Base-by-base conservation (phyloP, 2,113 vertebrate genomes). In the Bubalus kerabau region DNA sequence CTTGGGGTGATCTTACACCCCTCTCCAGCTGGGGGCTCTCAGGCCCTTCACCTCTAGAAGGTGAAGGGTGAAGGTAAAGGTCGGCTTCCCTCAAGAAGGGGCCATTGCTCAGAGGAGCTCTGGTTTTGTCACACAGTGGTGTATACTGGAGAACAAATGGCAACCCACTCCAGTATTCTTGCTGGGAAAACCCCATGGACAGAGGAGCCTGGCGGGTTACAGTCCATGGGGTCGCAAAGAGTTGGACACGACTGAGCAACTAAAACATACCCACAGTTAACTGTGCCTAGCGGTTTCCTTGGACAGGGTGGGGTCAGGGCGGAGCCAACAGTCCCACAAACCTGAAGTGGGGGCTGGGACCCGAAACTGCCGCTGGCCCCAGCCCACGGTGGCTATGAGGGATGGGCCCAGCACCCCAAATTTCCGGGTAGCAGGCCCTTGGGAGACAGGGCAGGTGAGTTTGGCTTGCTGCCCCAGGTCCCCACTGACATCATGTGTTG, bases 41-140 rank as follows among this genome's bases (percentile, higher is more conserved):
- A 24, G 56, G n/a, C 21, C 32, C 71, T 60, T 76, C 1, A 9
- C 57, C 82, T 80, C 57, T 60, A 40, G 40, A 40, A 40, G 40
- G 40, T 40, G 40, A 40, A 40, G 40, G 40, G 40, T 40, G 40
- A 40, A 40, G 40, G 40, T 40, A 4, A 40, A 40, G 2, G 6
- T 4, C 1, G 1, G 13, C n/a, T 14, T 15, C 50, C 43, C 14
- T 8, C 0, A 3, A n/a, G 2, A 23, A 36, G 12, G 21, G 32
- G 50, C 59, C 6, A 0, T 9, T 59, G 62, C n/a, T 62, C 7
- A 1, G 7, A 52, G 26, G 4, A 2, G 14, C 28, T 48, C 71
- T 83, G n/a, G 56, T 48, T 82, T 76, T 57, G 59, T 62, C 2
- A 5, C 11, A 21, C 36, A 40, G 48, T 24, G 67, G 67, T 12